Percentiles rank a stretch among this genome's conserved stretches.
Evolutionary conservation across 2,888 invertebrate species (phyloP).

Genomic region (Uropetala carovei): DNA sequence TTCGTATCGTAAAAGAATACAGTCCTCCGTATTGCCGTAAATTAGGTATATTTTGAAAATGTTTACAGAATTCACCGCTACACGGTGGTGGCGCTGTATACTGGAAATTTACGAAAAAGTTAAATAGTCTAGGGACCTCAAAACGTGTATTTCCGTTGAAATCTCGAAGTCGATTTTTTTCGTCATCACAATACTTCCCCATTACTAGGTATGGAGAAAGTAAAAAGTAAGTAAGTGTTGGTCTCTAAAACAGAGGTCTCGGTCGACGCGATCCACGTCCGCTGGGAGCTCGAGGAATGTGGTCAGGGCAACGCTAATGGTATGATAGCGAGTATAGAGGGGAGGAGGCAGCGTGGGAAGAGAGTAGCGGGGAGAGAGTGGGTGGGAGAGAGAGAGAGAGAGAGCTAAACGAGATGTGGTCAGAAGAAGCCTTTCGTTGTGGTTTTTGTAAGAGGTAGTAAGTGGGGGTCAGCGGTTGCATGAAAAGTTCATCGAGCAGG

Average conservation of each 20-base stretch:
- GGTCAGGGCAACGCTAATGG: background rate
- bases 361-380: background rate
- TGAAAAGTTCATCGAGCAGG: conserved; percentile 49
- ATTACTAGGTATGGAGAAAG: too few species aligned
- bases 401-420: conserved; percentile 41
- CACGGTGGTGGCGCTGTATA: too few species aligned
- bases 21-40: too few species aligned
- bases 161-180: too few species aligned
- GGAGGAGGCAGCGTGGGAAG: background rate
- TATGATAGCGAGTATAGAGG: background rate
- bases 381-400: background rate
- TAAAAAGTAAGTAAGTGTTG: too few species aligned
- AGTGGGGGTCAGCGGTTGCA: conserved; percentile 17
- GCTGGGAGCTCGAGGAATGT: background rate
- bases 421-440: background rate
- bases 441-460: background rate
- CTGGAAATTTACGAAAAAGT: too few species aligned
- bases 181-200: too few species aligned
- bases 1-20: too few species aligned
- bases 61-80: too few species aligned
- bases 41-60: too few species aligned
- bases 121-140: too few species aligned
- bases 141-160: too few species aligned
- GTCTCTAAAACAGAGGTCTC: background rate
- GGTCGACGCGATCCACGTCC: background rate